Conservation (phyloP, 2,888 invertebrate genomes). For the Pandemis corylana region DNA sequence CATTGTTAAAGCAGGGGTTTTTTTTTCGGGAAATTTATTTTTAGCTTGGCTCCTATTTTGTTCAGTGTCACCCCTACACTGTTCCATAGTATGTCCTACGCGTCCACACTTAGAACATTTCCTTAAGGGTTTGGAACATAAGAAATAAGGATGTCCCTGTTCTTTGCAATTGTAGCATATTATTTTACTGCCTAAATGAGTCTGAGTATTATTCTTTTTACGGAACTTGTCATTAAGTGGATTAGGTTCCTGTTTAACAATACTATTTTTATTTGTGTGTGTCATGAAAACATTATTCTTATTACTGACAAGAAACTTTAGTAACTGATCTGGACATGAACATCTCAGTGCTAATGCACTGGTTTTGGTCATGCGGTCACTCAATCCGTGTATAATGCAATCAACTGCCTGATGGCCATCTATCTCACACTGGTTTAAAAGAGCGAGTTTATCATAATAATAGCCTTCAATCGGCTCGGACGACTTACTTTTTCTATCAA, state of each 20-base stretch:
- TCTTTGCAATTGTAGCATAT: conserved; percentile 37
- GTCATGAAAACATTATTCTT: conserved; percentile 2
- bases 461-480: conserved; percentile 11
- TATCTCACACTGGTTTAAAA: conserved; percentile 8
- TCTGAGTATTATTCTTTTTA: no score
- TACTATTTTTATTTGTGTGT: no score
- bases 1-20: not conserved
- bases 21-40: conserved; percentile 35
- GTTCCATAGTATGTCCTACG: no score
- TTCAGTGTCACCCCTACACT: no score
- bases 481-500: not conserved
- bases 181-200: no score
- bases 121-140: conserved; percentile 33
- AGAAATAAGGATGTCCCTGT: conserved; percentile 28
- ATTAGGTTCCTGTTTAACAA: no score
- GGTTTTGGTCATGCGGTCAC: conserved; percentile 34
- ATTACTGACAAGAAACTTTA: conserved; percentile 39
- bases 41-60: not conserved
- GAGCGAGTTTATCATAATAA: conserved; percentile 7
- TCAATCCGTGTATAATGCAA: conserved; percentile 38
- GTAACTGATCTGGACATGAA: conserved; percentile 16
- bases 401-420: not conserved
- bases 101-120: conserved; percentile 10
- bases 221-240: not conserved
- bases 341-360: conserved; percentile 41